A percentile compares a stretch with the other conserved stretches of the same genome.
These are phyloP conservation scores for Thalpophila matura DNA, from an alignment of 2,888 invertebrate species.

Conservation along the genomic window DNA sequence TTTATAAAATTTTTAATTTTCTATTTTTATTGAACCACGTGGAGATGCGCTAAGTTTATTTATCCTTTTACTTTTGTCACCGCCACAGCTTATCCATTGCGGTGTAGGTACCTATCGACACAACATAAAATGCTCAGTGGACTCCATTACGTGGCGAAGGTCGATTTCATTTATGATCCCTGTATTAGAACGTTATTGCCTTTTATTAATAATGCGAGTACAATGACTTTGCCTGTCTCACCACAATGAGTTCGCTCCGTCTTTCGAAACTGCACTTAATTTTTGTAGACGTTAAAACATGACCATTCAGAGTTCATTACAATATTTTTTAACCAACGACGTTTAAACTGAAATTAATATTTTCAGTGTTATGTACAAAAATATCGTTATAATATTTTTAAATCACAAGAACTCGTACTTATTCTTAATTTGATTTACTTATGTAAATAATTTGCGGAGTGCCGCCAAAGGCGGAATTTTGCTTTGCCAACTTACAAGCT, in stretches of 20 bases:
- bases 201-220: slow-evolving; percentile 59
- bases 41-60: background rate
- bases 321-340: too few relatives aligned
- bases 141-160: slow-evolving; percentile 74
- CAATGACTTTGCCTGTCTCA: slow-evolving; percentile 18
- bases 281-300: background rate
- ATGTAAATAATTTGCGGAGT: slow-evolving; percentile 1
- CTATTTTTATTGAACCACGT: too few relatives aligned
- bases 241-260: background rate
- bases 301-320: too few relatives aligned
- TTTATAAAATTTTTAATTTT: too few relatives aligned
- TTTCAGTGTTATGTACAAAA: background rate
- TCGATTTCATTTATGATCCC: slow-evolving; percentile 84
- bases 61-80: slow-evolving; percentile 9
- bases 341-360: too few relatives aligned
- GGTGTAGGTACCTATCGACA: slow-evolving; percentile 48
- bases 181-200: slow-evolving; percentile 76
- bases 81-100: slow-evolving; percentile 20
- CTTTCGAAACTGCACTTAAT: background rate
- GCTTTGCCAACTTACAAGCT: slow-evolving; percentile 36
- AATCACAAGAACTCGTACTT: background rate
- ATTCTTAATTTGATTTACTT: slow-evolving; percentile 2
- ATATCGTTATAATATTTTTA: background rate
- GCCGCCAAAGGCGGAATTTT: slow-evolving; percentile 1
- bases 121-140: slow-evolving; percentile 54